A percentile compares a stretch with the other conserved stretches of the same genome.
phyloP scores from a whole-genome alignment of 2,113 vertebrate genomes.

The Plectropomus leopardus region DNA sequence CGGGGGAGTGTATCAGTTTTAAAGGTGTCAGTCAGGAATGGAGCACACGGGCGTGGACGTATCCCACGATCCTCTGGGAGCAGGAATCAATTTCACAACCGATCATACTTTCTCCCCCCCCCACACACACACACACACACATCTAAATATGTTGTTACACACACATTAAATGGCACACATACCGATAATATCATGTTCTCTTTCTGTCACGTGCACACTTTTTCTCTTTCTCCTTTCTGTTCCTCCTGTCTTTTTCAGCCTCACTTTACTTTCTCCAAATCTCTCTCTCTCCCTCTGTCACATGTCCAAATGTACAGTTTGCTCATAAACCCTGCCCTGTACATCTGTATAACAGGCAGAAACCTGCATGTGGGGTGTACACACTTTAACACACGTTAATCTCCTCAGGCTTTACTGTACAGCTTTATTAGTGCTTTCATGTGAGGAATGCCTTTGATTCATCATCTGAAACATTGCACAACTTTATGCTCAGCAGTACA shows the following conservation, averaged over 20 bases:
- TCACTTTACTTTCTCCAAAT: not conserved
- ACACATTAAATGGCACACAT: not conserved
- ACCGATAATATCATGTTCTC: not conserved
- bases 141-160: not conserved
- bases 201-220: not conserved
- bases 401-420: constrained; percentile 53
- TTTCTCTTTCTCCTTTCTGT: too few species aligned
- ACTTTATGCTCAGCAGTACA: constrained; percentile 1
- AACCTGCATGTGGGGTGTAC: constrained; percentile 15
- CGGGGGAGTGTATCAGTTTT: constrained; percentile 26
- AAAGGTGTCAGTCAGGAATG: constrained; percentile 50
- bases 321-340: not conserved
- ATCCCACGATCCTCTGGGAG: constrained; percentile 54
- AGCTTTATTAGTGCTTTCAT: constrained; percentile 56
- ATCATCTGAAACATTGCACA: constrained; percentile 45
- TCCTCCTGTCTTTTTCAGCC: not conserved
- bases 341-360: constrained; percentile 18
- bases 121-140: constrained; percentile 8
- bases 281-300: not conserved
- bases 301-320: not conserved
- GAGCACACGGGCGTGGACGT: constrained; percentile 39
- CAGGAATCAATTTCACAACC: constrained; percentile 47
- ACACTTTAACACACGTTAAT: constrained; percentile 31
- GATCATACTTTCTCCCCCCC: not conserved
- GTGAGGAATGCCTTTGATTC: constrained; percentile 56